phyloP scores from a whole-genome alignment of 92 coral and sea anemone species.

The Pocillopora grandis region DNA sequence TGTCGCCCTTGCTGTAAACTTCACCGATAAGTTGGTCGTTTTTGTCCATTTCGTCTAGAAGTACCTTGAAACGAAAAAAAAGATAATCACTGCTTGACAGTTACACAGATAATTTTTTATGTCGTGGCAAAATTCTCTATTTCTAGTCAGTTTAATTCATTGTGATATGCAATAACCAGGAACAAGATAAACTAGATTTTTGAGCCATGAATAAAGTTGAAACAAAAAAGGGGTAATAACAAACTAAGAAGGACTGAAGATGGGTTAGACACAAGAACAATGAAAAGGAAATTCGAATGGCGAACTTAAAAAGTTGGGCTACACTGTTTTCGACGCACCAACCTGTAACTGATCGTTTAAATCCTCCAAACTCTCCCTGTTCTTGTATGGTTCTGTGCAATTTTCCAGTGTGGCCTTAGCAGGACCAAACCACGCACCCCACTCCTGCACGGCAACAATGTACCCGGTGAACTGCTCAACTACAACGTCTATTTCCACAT shows the following conservation, averaged over 20 bases:
- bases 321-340: neutral
- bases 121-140: no score
- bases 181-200: no score
- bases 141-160: no score
- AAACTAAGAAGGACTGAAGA: no score
- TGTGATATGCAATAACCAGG: no score
- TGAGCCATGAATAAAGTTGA: no score
- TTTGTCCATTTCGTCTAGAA: conserved; percentile 97
- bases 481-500: conserved; percentile 81
- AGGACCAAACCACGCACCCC: conserved; percentile 92
- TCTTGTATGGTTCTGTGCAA: conserved; percentile 64
- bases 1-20: conserved; percentile 92
- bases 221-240: no score
- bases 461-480: conserved; percentile 82
- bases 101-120: no score
- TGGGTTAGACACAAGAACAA: no score
- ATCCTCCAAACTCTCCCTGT: conserved; percentile 71
- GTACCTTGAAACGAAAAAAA: conserved; percentile 43
- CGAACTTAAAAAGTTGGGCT: neutral
- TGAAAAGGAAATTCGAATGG: neutral
- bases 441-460: conserved; percentile 83
- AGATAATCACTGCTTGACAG: neutral
- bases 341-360: conserved; percentile 80
- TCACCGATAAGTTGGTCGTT: conserved; percentile 92
- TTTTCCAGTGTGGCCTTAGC: conserved; percentile 85